phyloP scores from a whole-genome alignment of 2,797 vertebrate species.

The Enteromius viviparus region DNA sequence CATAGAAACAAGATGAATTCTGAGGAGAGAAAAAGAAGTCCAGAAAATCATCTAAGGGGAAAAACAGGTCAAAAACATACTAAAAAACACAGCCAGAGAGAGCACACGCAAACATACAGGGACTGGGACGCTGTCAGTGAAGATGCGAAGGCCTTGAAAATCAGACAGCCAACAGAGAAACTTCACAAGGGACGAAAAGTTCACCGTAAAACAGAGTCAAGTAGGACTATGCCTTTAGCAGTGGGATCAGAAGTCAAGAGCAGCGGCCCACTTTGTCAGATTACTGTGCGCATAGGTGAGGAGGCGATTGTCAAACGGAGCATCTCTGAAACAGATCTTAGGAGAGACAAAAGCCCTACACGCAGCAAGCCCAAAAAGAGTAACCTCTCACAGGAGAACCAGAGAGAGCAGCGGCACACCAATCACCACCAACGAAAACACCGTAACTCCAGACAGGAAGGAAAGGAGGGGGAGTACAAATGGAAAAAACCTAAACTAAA shows the following conservation, averaged over 20 bases:
- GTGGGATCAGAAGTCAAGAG: constrained; percentile 75
- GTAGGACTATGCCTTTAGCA: constrained; percentile 77
- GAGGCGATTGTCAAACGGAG: constrained; percentile 92
- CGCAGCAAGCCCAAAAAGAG: constrained; percentile 76
- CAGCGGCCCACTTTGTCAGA: constrained; percentile 87
- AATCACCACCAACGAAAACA: constrained; percentile 80
- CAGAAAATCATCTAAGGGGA: constrained; percentile 64
- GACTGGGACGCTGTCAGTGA: constrained; percentile 72
- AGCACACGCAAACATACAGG: constrained; percentile 68
- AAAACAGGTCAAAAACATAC: constrained; percentile 67
- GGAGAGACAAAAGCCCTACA: constrained; percentile 80
- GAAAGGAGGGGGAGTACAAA: constrained; percentile 62
- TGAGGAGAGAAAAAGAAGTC: constrained; percentile 71
- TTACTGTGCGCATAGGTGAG: constrained; percentile 91
- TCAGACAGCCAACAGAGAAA: constrained; percentile 64
- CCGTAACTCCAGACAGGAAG: constrained; percentile 66
- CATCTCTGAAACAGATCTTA: constrained; percentile 90
- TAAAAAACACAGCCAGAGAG: constrained; percentile 74
- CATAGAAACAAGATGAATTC: constrained; percentile 82
- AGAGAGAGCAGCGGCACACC: constrained; percentile 71
- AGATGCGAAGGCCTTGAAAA: constrained; percentile 68
- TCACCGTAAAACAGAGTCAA: constrained; percentile 78
- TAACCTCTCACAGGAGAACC: constrained; percentile 66
- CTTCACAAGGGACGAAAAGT: constrained; percentile 78
- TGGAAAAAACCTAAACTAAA: constrained; percentile 71